A percentile compares a stretch with the other conserved stretches of the same genome.
These are phyloP conservation scores for Agrotis ipsilon DNA, from an alignment of 2,888 invertebrate species.

Conservation along the genomic window DNA sequence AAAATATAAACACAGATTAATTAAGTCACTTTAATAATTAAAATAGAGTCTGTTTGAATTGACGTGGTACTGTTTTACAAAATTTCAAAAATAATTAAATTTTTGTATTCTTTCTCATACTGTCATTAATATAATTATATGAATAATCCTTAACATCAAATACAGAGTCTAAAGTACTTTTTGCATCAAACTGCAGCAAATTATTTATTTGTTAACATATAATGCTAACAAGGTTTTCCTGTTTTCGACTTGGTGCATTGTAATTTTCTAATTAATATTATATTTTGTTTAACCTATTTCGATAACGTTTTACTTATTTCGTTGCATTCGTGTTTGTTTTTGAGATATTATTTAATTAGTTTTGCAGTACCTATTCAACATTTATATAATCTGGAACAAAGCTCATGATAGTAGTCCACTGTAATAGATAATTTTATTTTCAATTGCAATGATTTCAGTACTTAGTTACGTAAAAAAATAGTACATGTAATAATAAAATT, in stretches of 20 bases:
- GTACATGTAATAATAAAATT: no score
- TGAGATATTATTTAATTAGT: slow-evolving; percentile 7
- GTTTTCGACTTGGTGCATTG: slow-evolving; percentile 72
- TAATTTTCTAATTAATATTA: slow-evolving; percentile 61
- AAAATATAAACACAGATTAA: no score
- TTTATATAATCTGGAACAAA: no score
- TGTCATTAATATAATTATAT: background rate
- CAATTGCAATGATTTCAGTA: no score
- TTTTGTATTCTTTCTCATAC: slow-evolving; percentile 16
- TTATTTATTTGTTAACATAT: slow-evolving; percentile 35
- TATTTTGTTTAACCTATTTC: slow-evolving; percentile 62
- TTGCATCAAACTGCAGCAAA: slow-evolving; percentile 31
- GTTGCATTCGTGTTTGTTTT: background rate
- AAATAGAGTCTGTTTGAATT: no score
- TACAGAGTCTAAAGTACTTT: slow-evolving; percentile 26
- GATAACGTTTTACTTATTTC: slow-evolving; percentile 47
- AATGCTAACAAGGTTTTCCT: slow-evolving; percentile 73
- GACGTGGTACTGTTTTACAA: background rate
- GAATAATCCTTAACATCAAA: slow-evolving; percentile 15
- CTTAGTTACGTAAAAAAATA: no score
- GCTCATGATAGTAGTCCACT: no score
- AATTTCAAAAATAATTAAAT: background rate
- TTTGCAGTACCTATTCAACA: no score
- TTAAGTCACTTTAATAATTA: no score
- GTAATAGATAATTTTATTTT: no score